A percentile compares a stretch with the other conserved stretches of the same genome.
Conservation (phyloP, 2,888 invertebrate genomes). For the Congeria kusceri region DNA sequence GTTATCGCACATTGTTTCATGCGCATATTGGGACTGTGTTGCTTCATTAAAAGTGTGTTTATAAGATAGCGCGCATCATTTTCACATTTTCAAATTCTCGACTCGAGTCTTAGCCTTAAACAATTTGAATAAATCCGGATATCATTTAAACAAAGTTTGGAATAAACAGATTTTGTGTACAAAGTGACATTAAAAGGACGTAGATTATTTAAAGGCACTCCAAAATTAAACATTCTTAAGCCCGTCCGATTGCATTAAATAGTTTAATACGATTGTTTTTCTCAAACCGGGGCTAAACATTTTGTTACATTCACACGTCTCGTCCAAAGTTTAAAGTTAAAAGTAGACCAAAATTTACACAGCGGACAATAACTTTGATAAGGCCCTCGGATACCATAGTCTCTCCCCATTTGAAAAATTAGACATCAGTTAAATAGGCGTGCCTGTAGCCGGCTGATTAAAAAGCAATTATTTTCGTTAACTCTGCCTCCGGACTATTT, state of each 20-base stretch:
- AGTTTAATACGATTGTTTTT: conserved; percentile 6
- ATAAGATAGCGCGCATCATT: background rate
- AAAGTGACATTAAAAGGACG: background rate
- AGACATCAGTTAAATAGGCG: too few relatives aligned
- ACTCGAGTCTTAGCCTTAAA: conserved; percentile 7
- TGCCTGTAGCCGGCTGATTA: too few relatives aligned
- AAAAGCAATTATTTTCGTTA: too few relatives aligned
- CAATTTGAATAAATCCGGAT: conserved; percentile 2
- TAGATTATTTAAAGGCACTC: background rate
- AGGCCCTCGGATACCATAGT: too few relatives aligned
- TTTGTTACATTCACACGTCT: conserved; percentile 1
- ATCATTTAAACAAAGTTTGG: background rate
- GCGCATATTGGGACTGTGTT: conserved; percentile 1
- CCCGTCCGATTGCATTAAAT: background rate
- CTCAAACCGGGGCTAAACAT: background rate
- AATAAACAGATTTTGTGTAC: background rate
- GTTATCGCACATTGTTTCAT: too few relatives aligned
- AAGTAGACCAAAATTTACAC: too few relatives aligned
- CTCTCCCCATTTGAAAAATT: too few relatives aligned
- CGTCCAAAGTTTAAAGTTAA: too few relatives aligned
- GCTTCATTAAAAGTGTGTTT: conserved; percentile 6
- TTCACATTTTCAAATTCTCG: background rate
- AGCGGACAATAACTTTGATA: too few relatives aligned
- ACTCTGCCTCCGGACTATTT: too few relatives aligned
- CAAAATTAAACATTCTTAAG: background rate